phyloP scores from a whole-genome alignment of 1,140 invertebrate genomes.

The Leptopilina boulardi region DNA sequence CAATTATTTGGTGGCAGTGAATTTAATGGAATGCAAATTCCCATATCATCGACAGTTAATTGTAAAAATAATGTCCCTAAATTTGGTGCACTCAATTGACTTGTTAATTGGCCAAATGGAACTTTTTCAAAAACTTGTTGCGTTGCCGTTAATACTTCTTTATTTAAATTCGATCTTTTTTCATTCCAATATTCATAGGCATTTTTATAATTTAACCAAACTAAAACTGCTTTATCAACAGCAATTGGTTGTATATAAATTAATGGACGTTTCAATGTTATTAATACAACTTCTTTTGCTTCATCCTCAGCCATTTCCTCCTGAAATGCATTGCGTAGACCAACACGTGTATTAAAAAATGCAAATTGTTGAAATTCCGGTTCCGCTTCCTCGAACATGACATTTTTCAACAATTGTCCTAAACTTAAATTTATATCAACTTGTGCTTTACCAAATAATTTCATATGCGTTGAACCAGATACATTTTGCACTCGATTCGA shows the following conservation, averaged over 20 bases:
- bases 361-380: conserved; percentile 97
- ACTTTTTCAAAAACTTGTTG: conserved; percentile 87
- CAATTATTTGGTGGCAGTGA: conserved; percentile 83
- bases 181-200: conserved; percentile 99
- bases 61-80: conserved; percentile 95
- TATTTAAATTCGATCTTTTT: conserved; percentile 91
- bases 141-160: conserved; percentile 89
- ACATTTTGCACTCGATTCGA: conserved; percentile 96
- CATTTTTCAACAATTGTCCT: conserved; percentile 94
- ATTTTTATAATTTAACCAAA: conserved; percentile 99
- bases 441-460: conserved; percentile 95
- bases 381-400: conserved; percentile 97
- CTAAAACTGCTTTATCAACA: conserved; percentile 96
- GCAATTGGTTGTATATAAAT: conserved; percentile 97
- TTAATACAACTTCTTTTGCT: conserved; percentile 95
- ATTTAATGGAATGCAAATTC: conserved; percentile 95
- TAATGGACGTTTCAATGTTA: conserved; percentile 92
- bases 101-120: conserved; percentile 86
- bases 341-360: conserved; percentile 96
- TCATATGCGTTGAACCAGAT: conserved; percentile 82
- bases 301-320: conserved; percentile 93
- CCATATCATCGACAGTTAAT: conserved; percentile 96
- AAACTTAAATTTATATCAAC: conserved; percentile 96
- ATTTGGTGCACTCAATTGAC: conserved; percentile 83
- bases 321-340: conserved; percentile 89